Evolutionary conservation across 2,113 vertebrate genomes (phyloP).

Genomic region (Tragelaphus buxtoni): DNA sequence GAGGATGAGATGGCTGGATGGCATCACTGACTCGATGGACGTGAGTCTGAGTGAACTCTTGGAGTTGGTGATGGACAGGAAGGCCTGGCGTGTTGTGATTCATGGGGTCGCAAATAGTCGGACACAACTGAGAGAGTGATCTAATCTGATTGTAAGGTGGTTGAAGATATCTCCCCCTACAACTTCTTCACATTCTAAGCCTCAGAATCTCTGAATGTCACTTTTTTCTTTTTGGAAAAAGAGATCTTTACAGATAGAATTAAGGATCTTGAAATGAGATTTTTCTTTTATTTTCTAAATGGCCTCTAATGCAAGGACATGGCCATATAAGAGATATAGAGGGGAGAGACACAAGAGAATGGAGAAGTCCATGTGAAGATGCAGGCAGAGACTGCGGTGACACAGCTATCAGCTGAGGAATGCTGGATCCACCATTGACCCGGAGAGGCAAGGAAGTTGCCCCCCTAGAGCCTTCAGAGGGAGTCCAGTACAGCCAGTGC

Average conservation of each 20-base stretch:
- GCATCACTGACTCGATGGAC: no score
- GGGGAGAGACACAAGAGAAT: background rate
- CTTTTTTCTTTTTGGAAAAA: background rate
- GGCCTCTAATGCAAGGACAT: background rate
- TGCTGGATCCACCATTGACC: background rate
- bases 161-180: background rate
- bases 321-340: background rate
- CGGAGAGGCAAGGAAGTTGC: background rate
- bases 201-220: background rate
- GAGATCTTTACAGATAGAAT: background rate
- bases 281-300: background rate
- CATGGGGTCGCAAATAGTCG: no score
- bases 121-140: no score
- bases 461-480: background rate
- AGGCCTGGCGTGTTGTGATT: no score
- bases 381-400: background rate
- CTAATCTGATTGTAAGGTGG: background rate
- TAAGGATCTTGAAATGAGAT: background rate
- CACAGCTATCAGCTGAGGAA: background rate
- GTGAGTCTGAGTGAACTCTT: no score
- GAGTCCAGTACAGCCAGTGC: accelerated
- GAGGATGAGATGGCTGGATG: no score
- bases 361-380: background rate
- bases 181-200: background rate
- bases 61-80: no score